Evolutionary conservation across 2,797 vertebrate species (phyloP).

Genomic region (Rhincodon typus): DNA sequence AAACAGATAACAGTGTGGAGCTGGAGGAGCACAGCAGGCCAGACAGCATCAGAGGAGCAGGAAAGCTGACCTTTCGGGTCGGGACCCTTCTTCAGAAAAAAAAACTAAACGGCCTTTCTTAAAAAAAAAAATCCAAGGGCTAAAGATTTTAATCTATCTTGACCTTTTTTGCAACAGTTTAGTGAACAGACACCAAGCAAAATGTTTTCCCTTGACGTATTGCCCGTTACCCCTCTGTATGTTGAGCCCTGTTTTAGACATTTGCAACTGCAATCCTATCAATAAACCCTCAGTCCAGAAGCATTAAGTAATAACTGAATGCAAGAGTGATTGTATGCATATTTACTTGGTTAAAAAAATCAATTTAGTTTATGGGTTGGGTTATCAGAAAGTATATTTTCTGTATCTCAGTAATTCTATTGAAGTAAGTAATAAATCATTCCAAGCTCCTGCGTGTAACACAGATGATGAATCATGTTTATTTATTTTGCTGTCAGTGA

Average conservation of each 20-base stretch:
- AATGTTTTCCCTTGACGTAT: not conserved
- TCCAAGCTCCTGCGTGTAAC: not conserved
- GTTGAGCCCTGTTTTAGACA: not conserved
- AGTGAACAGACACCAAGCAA: not conserved
- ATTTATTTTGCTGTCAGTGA: not conserved
- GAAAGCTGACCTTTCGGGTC: too few species aligned
- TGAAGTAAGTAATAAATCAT: constrained; percentile 22
- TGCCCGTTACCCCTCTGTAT: not conserved
- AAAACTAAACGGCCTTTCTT: too few species aligned
- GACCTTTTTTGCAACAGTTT: too few species aligned
- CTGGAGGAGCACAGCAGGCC: too few species aligned
- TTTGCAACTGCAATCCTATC: not conserved
- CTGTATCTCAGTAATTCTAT: not conserved
- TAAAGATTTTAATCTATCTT: not conserved
- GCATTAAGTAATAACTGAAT: not conserved
- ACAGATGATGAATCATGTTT: not conserved
- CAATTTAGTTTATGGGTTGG: not conserved
- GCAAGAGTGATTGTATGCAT: not conserved
- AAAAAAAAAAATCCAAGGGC: not conserved
- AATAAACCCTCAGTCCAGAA: not conserved
- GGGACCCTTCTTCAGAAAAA: too few species aligned
- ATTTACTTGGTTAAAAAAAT: not conserved
- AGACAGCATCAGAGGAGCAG: too few species aligned
- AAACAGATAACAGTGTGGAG: too few species aligned
- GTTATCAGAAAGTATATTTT: constrained; percentile 18